Evolutionary conservation across 1,140 invertebrate species (phyloP).

Genomic region (Chironomus tepperi): DNA sequence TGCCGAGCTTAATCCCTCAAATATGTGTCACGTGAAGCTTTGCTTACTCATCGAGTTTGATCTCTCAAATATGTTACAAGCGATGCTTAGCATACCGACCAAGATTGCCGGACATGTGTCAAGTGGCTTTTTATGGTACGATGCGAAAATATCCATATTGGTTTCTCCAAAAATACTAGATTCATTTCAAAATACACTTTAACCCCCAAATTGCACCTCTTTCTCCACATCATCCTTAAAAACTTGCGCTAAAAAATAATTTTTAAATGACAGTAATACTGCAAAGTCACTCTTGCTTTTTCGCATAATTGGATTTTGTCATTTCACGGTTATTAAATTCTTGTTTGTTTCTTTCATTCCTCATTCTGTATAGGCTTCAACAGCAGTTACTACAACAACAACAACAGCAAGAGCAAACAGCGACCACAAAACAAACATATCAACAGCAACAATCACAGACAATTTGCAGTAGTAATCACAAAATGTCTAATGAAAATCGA

Average conservation of each 20-base stretch:
- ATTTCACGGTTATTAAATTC: conserved; percentile 14
- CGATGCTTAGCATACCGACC: too few species aligned
- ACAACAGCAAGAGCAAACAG: background rate
- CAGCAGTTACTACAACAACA: background rate
- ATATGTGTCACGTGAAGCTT: too few species aligned
- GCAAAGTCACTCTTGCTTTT: conserved; percentile 1
- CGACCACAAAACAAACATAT: background rate
- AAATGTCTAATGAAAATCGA: background rate
- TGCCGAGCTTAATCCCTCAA: too few species aligned
- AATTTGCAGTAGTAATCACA: background rate
- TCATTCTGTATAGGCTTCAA: background rate
- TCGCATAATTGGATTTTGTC: conserved; percentile 17
- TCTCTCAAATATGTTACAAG: too few species aligned
- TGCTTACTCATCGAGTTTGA: too few species aligned
- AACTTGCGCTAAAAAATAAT: background rate
- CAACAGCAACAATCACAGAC: background rate
- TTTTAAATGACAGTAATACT: background rate
- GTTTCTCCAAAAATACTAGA: too few species aligned
- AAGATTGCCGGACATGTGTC: too few species aligned
- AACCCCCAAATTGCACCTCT: background rate
- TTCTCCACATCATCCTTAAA: background rate
- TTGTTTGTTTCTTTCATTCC: background rate
- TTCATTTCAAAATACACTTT: too few species aligned
- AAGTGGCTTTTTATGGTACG: too few species aligned
- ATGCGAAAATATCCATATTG: too few species aligned